Evolutionary conservation across 2,797 vertebrate genomes (phyloP).

Genomic region (Channa striata): DNA sequence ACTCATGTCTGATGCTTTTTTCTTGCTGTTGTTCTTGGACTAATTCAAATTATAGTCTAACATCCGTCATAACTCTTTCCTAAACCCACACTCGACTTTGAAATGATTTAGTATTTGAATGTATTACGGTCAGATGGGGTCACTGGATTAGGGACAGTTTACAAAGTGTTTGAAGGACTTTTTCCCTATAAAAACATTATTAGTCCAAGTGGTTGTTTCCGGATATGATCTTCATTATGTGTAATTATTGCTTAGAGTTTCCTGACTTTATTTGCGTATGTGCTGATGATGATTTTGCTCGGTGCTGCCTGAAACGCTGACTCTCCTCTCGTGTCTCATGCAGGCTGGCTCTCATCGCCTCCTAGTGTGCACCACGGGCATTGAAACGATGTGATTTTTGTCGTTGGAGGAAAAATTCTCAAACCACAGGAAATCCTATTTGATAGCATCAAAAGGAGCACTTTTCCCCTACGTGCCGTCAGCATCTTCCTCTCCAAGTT

Average conservation of each 20-base stretch:
- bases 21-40: too few species aligned
- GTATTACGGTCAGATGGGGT: too few species aligned
- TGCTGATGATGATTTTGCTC: not conserved
- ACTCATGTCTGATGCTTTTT: too few species aligned
- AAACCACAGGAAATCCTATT: slow-evolving; percentile 64
- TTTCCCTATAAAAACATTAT: too few species aligned
- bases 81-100: too few species aligned
- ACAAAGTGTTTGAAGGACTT: too few species aligned
- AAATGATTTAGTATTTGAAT: too few species aligned
- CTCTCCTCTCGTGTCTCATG: not conserved
- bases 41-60: too few species aligned
- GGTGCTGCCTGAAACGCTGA: slow-evolving; percentile 4
- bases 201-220: too few species aligned
- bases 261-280: not conserved
- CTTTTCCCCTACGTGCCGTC: not conserved
- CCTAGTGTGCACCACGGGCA: slow-evolving; percentile 39
- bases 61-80: too few species aligned
- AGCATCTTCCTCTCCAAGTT: not conserved
- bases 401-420: slow-evolving; percentile 19
- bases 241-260: not conserved
- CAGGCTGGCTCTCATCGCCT: slow-evolving; percentile 57
- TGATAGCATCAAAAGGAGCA: slow-evolving; percentile 36
- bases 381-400: slow-evolving; percentile 15
- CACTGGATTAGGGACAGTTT: too few species aligned
- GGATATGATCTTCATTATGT: not conserved